Percentiles rank a stretch among this genome's conserved stretches.
phyloP scores from a whole-genome alignment of 2,797 vertebrate genomes.

The Synaphobranchus kaupii region DNA sequence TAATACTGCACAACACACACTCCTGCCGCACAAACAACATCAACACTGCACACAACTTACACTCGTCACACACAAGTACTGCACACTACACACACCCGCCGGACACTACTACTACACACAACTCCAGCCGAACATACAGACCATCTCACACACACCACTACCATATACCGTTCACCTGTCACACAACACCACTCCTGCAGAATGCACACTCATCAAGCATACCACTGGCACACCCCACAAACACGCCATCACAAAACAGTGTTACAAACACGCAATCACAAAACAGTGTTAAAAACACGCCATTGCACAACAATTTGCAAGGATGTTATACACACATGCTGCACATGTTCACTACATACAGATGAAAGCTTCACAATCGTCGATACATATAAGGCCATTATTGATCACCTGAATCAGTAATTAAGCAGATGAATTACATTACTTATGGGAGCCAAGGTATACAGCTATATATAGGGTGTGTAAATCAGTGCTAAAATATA shows the following conservation, averaged over 20 bases:
- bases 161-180: neutral
- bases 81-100: neutral
- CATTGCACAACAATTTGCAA: neutral
- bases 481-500: constrained; percentile 11
- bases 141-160: neutral
- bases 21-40: neutral
- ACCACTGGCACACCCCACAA: neutral
- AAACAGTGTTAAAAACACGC: neutral
- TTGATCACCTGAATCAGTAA: constrained; percentile 4
- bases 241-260: neutral
- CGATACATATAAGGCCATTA: neutral
- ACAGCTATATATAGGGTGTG: constrained; percentile 19
- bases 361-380: neutral
- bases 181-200: neutral
- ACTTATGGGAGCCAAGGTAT: constrained; percentile 16
- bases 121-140: neutral
- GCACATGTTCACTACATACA: neutral
- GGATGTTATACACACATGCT: neutral
- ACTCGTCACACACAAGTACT: constrained; percentile 30
- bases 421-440: constrained; percentile 25
- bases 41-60: neutral
- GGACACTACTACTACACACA: neutral
- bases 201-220: neutral
- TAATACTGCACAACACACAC: neutral
- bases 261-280: neutral